phyloP scores from a whole-genome alignment of 2,888 invertebrate genomes.

The Euzophera pinguis region DNA sequence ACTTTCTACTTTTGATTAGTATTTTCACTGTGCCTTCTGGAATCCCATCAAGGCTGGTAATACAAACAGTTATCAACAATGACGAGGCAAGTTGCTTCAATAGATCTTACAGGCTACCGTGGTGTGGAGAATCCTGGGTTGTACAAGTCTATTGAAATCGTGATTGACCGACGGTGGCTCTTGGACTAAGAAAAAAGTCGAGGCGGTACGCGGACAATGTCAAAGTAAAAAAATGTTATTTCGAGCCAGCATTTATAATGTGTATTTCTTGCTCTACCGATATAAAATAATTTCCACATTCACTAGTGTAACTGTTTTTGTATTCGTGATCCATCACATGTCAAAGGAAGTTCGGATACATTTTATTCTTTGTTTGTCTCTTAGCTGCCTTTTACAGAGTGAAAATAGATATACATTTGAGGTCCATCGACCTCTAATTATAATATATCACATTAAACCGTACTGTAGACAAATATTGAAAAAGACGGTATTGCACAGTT shows the following conservation, averaged over 20 bases:
- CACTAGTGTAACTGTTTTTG: too few relatives aligned
- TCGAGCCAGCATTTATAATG: neutral
- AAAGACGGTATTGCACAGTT: too few relatives aligned
- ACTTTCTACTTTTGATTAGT: slow-evolving; percentile 72
- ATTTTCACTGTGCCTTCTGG: slow-evolving; percentile 61
- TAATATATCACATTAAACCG: too few relatives aligned
- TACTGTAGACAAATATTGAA: too few relatives aligned
- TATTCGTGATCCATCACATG: too few relatives aligned
- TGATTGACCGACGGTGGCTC: slow-evolving; percentile 4
- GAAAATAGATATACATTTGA: too few relatives aligned
- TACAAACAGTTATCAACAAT: slow-evolving; percentile 71
- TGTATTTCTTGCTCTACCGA: too few relatives aligned
- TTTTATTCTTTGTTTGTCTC: too few relatives aligned
- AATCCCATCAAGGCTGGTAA: slow-evolving; percentile 52
- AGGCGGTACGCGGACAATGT: neutral
- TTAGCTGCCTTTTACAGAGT: too few relatives aligned
- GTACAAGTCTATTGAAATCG: slow-evolving; percentile 9
- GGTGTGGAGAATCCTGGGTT: slow-evolving; percentile 5
- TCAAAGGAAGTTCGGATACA: too few relatives aligned
- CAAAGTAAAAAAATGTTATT: neutral
- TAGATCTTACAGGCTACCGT: slow-evolving; percentile 48
- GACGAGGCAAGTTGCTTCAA: slow-evolving; percentile 61
- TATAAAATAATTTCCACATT: too few relatives aligned
- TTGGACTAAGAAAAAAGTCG: slow-evolving; percentile 11
- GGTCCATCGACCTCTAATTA: too few relatives aligned